Evolutionary conservation across 2,797 vertebrate species (phyloP).

Genomic region (Pelobates cultripes): DNA sequence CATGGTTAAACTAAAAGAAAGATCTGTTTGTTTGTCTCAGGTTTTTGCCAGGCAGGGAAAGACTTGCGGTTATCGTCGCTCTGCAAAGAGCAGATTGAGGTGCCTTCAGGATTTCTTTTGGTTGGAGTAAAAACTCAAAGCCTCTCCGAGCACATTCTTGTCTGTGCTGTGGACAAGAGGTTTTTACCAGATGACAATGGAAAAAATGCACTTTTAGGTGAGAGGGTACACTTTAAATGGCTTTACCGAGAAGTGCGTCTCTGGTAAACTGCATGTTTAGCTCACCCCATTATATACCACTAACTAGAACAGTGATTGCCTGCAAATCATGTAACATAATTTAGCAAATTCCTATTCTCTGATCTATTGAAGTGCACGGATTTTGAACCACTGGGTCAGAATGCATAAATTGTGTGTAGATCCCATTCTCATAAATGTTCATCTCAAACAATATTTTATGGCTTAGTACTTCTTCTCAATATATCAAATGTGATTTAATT

Average conservation of each 20-base stretch:
- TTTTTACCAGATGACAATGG: constrained; percentile 97
- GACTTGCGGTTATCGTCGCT: constrained; percentile 93
- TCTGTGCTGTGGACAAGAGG: constrained; percentile 94
- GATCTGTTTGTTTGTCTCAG: constrained; percentile 67
- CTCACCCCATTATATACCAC: too few species aligned
- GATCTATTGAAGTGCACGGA: too few species aligned
- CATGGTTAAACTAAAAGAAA: background rate
- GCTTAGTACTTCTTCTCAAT: too few species aligned
- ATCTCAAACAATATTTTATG: too few species aligned
- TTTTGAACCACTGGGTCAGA: too few species aligned
- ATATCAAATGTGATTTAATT: background rate
- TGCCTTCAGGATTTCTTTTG: constrained; percentile 91
- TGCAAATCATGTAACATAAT: too few species aligned
- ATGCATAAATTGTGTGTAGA: too few species aligned
- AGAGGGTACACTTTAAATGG: constrained; percentile 58
- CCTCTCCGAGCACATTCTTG: constrained; percentile 92
- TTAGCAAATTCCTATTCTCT: too few species aligned
- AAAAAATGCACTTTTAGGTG: constrained; percentile 99
- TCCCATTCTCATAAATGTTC: too few species aligned
- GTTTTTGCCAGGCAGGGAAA: constrained; percentile 98
- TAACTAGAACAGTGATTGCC: too few species aligned
- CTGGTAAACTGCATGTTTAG: too few species aligned
- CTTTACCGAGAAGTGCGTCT: too few species aligned
- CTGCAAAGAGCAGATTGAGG: constrained; percentile 88
- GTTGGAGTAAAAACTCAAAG: constrained; percentile 95